A percentile compares a stretch with the other conserved stretches of the same genome.
phyloP scores from a whole-genome alignment of 2,797 vertebrate species.

The Coregonus sp. region DNA sequence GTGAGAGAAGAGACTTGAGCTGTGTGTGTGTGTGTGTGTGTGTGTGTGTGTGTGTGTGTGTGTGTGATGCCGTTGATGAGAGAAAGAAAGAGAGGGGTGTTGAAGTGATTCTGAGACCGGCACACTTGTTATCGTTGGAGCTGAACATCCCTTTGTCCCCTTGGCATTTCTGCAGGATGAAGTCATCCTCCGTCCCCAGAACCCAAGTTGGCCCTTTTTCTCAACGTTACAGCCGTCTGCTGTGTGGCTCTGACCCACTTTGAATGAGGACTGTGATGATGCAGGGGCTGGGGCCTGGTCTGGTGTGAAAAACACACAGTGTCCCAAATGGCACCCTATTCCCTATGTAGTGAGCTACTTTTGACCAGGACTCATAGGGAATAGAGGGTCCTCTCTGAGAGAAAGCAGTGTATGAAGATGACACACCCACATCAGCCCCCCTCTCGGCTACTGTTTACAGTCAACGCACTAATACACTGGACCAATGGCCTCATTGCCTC shows the following conservation, averaged over 20 bases:
- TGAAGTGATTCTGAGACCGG: conserved; percentile 25
- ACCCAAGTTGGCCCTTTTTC: conserved; percentile 36
- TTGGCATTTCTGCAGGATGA: conserved; percentile 62
- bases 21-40: conserved; percentile 1
- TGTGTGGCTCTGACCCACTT: conserved; percentile 62
- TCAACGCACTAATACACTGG: background rate
- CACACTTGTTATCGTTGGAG: conserved; percentile 47
- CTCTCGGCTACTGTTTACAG: background rate
- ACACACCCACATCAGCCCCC: conserved; percentile 19
- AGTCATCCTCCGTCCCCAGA: conserved; percentile 50
- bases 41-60: background rate
- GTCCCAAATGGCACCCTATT: background rate
- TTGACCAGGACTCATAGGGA: background rate
- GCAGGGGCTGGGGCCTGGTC: conserved; percentile 14
- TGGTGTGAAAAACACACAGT: conserved; percentile 21
- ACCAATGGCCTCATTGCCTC: background rate
- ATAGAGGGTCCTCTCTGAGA: conserved; percentile 21
- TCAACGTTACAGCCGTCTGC: conserved; percentile 35
- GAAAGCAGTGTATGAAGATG: conserved; percentile 45
- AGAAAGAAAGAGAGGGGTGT: conserved; percentile 7
- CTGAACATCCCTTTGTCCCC: conserved; percentile 58
- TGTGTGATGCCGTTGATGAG: background rate
- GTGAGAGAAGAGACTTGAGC: no score
- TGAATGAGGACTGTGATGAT: conserved; percentile 19
- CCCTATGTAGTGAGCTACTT: background rate